Percentiles rank a stretch among this genome's conserved stretches.
Conservation (phyloP, 2,888 invertebrate species). For the Drosophila nr. medialis region DNA sequence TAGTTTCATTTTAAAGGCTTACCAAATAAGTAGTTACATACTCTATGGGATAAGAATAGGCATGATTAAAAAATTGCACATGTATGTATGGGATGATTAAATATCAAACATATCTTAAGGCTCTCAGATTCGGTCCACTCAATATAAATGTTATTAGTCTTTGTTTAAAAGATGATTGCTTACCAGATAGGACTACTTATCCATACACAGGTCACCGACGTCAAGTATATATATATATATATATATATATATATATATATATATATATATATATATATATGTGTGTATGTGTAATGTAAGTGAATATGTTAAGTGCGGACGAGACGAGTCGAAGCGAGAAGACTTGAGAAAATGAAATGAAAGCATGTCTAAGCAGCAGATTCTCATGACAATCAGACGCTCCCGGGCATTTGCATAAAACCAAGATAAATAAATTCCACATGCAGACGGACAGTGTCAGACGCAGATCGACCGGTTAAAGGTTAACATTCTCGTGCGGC, state of each 20-base stretch:
- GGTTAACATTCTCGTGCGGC: constrained; percentile 54
- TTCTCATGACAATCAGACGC: constrained; percentile 61
- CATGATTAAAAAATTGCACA: neutral
- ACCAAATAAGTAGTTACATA: neutral
- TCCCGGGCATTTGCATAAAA: constrained; percentile 62
- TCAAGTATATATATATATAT: constrained; percentile 3
- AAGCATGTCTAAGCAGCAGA: constrained; percentile 62
- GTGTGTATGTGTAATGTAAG: constrained; percentile 4
- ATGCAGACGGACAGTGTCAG: constrained; percentile 51
- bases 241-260: neutral
- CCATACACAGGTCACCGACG: neutral
- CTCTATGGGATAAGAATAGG: neutral
- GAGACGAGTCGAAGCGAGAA: constrained; percentile 9
- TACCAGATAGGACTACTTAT: constrained; percentile 7
- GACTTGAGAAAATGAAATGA: constrained; percentile 35
- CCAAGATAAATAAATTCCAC: constrained; percentile 64
- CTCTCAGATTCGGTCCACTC: no score
- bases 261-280: constrained; percentile 9
- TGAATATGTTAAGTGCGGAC: constrained; percentile 22
- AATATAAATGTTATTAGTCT: neutral
- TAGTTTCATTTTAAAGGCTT: neutral
- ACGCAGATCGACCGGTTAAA: constrained; percentile 66
- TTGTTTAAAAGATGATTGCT: constrained; percentile 3
- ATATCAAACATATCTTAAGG: neutral
- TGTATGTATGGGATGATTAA: neutral